These are phyloP conservation scores for Caenorhabditis imperialis DNA, from an alignment of 2,888 invertebrate genomes.

Conservation along the genomic window DNA sequence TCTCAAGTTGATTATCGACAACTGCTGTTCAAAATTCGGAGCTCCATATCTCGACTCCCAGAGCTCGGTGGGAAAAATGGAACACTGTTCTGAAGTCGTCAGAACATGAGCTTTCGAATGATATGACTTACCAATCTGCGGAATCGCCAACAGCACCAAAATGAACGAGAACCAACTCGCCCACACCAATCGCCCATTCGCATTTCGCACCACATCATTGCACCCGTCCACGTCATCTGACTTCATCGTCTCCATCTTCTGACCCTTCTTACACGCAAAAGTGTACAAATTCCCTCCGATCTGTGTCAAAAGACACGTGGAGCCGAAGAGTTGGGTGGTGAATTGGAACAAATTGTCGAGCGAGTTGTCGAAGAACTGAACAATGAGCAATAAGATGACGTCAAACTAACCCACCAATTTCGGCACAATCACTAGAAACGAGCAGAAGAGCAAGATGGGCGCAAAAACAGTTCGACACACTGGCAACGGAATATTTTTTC, in stretches of 20 bases:
- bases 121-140: slow-evolving; percentile 31
- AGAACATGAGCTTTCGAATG: neutral
- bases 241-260: slow-evolving; percentile 1
- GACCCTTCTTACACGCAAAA: slow-evolving; percentile 22
- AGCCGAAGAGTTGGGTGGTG: slow-evolving; percentile 41
- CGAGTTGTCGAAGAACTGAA: slow-evolving; percentile 13
- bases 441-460: slow-evolving; percentile 37
- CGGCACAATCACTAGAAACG: slow-evolving; percentile 38
- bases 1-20: too few relatives aligned
- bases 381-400: neutral
- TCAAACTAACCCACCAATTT: slow-evolving; percentile 18
- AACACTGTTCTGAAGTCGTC: neutral
- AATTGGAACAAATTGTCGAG: slow-evolving; percentile 42
- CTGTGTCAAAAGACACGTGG: slow-evolving; percentile 29
- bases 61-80: neutral
- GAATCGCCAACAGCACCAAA: slow-evolving; percentile 34
- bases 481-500: slow-evolving; percentile 31
- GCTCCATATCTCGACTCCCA: too few relatives aligned
- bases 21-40: too few relatives aligned
- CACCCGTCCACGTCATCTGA: too few relatives aligned
- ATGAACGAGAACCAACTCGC: slow-evolving; percentile 44
- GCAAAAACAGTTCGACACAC: slow-evolving; percentile 32
- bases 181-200: slow-evolving; percentile 42
- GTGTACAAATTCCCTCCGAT: slow-evolving; percentile 26
- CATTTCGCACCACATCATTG: slow-evolving; percentile 47